Conservation (phyloP, 2,113 vertebrate genomes). For the Harpagus bidentatus region DNA sequence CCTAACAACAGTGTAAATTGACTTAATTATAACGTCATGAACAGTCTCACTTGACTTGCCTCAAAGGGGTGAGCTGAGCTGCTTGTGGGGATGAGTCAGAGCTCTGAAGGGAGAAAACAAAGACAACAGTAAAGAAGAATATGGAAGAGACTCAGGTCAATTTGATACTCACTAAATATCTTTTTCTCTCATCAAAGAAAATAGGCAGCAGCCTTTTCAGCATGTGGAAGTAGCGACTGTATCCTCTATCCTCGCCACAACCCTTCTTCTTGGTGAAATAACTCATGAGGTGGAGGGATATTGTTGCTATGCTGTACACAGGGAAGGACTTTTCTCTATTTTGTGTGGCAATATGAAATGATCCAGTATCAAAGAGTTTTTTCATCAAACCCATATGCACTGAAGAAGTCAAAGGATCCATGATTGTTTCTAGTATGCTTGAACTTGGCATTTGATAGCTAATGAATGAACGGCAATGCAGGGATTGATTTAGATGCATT, state of each 20-base stretch:
- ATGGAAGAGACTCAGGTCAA: background rate
- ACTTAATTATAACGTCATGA: background rate
- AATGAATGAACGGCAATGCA: background rate
- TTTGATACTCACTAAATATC: background rate
- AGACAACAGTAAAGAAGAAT: background rate
- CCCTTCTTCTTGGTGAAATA: background rate
- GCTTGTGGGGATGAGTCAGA: background rate
- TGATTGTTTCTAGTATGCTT: background rate
- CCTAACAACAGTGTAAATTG: background rate
- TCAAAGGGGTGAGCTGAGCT: background rate
- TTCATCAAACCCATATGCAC: background rate
- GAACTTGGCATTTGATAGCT: background rate
- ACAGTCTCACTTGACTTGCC: background rate
- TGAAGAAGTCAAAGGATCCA: background rate
- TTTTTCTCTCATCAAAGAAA: background rate
- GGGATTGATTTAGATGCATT: fast-evolving
- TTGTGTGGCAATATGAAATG: background rate
- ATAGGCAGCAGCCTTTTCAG: background rate
- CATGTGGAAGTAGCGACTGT: background rate
- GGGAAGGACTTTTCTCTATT: background rate
- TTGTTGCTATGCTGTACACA: background rate
- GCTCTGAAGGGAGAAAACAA: background rate
- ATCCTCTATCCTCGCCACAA: background rate
- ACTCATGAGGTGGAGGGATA: background rate
- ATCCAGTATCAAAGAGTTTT: background rate